Conservation (phyloP, 2,888 invertebrate genomes). For the Ichneumoninae sp. region DNA sequence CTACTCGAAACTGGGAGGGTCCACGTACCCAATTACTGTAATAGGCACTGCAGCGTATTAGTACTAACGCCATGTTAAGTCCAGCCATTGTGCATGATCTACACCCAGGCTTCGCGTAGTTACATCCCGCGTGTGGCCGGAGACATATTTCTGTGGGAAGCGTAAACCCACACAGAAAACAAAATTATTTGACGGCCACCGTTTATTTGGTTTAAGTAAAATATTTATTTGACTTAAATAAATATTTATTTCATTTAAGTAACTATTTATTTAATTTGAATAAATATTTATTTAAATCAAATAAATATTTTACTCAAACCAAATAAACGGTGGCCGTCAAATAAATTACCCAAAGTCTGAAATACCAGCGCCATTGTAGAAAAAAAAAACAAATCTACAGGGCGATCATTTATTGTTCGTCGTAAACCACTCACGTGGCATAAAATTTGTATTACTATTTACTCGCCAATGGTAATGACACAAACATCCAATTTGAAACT, state of each 20-base stretch:
- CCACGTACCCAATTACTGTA: not conserved
- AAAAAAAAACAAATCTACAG: not conserved
- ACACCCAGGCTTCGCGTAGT: not conserved
- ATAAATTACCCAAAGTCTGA: not conserved
- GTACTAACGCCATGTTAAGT: slow-evolving; percentile 16
- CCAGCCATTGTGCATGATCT: slow-evolving; percentile 1
- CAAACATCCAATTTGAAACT: not conserved
- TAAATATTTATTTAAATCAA: too few species aligned
- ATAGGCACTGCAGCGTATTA: slow-evolving; percentile 3
- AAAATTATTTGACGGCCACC: too few species aligned
- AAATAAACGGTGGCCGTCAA: too few species aligned
- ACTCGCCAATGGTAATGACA: not conserved
- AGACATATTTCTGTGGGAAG: not conserved
- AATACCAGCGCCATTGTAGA: not conserved
- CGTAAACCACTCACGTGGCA: not conserved
- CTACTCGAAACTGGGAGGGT: not conserved
- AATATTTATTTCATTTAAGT: too few species aligned
- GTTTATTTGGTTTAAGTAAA: too few species aligned
- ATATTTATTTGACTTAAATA: too few species aligned
- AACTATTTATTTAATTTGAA: too few species aligned
- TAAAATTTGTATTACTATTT: not conserved
- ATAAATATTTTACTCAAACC: too few species aligned
- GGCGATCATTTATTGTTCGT: not conserved
- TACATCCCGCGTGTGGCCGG: not conserved
- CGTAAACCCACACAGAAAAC: not conserved